A percentile compares a stretch with the other conserved stretches of the same genome.
Conservation (phyloP, 2,888 invertebrate species). For the Pinctada fucata region DNA sequence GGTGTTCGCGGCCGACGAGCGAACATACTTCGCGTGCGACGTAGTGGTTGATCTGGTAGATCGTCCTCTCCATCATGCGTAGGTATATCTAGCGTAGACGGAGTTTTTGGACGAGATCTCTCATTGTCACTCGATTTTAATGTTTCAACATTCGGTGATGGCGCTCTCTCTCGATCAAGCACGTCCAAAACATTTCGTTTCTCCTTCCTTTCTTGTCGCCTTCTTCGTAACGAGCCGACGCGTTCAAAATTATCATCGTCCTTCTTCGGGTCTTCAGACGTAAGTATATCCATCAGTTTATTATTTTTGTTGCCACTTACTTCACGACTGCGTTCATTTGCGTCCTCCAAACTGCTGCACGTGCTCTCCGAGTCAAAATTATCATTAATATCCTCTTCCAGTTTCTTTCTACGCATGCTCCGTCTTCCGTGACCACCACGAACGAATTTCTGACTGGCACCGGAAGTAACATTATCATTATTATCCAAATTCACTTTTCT, state of each 20-base stretch:
- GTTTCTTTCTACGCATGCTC: conserved; percentile 54
- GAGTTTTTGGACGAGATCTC: conserved; percentile 32
- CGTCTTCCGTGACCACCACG: conserved; percentile 58
- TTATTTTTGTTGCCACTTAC: conserved; percentile 58
- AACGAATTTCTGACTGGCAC: conserved; percentile 50
- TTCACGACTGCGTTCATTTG: conserved; percentile 40
- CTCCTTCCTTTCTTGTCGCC: conserved; percentile 58
- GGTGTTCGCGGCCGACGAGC: conserved; percentile 30
- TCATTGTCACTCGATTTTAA: conserved; percentile 35
- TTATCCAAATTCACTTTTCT: conserved; percentile 63
- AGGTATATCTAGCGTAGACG: conserved; percentile 41
- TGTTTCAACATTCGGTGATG: conserved; percentile 63
- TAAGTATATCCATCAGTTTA: conserved; percentile 63
- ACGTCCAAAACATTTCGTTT: conserved; percentile 49
- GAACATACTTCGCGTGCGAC: conserved; percentile 59
- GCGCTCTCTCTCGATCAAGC: conserved; percentile 65
- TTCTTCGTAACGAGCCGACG: conserved; percentile 64
- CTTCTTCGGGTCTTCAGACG: conserved; percentile 53
- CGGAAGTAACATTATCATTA: conserved; percentile 39
- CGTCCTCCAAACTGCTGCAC: conserved; percentile 50
- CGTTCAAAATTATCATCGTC: conserved; percentile 60
- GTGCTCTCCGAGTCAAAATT: conserved; percentile 49
- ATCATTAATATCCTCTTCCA: conserved; percentile 24
- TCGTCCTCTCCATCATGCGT: conserved; percentile 47
- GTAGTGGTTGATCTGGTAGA: conserved; percentile 40